These are phyloP conservation scores for Cyrtorhinus lividipennis DNA, from an alignment of 1,140 invertebrate genomes.

Conservation along the genomic window DNA sequence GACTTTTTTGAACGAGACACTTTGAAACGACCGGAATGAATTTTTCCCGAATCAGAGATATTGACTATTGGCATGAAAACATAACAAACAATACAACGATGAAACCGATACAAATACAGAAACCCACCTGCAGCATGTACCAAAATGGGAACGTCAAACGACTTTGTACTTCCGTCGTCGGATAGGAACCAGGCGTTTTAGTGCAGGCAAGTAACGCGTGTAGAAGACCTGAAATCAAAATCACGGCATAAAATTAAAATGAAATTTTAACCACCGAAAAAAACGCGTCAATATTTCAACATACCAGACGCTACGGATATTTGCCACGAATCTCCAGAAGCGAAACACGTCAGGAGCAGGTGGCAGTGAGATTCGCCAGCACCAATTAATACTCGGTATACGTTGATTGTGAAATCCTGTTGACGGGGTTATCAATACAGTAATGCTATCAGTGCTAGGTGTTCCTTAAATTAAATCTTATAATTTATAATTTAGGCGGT, in stretches of 20 bases:
- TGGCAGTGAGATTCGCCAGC: constrained; percentile 49
- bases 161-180: constrained; percentile 67
- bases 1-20: no score
- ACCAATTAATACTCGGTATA: constrained; percentile 46
- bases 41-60: no score
- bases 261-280: no score
- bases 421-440: no score
- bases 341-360: constrained; percentile 39
- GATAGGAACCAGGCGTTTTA: constrained; percentile 63
- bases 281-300: no score
- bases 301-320: constrained; percentile 29
- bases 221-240: constrained; percentile 33
- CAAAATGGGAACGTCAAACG: constrained; percentile 76
- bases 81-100: neutral
- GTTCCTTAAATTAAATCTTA: no score
- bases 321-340: constrained; percentile 26
- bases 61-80: no score
- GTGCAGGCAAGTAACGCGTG: constrained; percentile 51
- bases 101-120: neutral
- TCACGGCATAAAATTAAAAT: no score
- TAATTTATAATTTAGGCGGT: no score
- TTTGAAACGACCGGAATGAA: no score
- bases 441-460: no score
- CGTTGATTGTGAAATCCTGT: constrained; percentile 36
- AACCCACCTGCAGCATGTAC: constrained; percentile 65